These are phyloP conservation scores for Marcusenius ussheri DNA, from an alignment of 2,113 vertebrate genomes.

Conservation along the genomic window DNA sequence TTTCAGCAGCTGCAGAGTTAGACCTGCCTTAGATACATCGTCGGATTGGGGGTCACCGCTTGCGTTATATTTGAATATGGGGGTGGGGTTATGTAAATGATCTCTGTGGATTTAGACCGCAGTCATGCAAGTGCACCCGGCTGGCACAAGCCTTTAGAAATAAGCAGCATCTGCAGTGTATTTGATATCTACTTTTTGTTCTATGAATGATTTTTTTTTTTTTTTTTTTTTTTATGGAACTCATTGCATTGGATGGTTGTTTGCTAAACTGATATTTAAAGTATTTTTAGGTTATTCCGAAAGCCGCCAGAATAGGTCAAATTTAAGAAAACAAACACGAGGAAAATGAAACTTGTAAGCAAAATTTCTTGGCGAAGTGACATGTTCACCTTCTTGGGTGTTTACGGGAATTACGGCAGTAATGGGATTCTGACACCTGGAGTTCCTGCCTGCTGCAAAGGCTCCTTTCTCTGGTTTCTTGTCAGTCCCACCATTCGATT, in stretches of 20 bases:
- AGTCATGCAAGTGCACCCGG: conserved; percentile 52
- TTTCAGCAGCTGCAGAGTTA: neutral
- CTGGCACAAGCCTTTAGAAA: conserved; percentile 53
- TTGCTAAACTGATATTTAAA: conserved; percentile 22
- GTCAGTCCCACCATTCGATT: neutral
- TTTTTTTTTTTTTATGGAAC: conserved; percentile 61
- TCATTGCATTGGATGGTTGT: conserved; percentile 38
- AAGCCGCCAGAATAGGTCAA: conserved; percentile 36
- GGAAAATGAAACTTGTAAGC: neutral
- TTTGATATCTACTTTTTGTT: conserved; percentile 73
- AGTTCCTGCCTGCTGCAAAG: neutral
- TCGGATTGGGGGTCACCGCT: neutral
- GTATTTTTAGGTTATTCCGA: conserved; percentile 46
- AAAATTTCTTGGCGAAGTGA: neutral
- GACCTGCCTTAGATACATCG: neutral
- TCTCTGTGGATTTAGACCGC: conserved; percentile 32
- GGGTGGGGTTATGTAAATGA: neutral
- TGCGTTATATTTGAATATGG: neutral
- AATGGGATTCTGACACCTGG: neutral
- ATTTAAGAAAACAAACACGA: conserved; percentile 26
- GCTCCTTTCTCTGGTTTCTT: neutral
- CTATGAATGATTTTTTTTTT: conserved; percentile 74
- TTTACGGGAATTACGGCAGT: neutral
- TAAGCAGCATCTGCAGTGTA: conserved; percentile 75
- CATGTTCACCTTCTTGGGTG: neutral